These are phyloP conservation scores for Leptopilina myrica DNA, from an alignment of 2,888 invertebrate genomes.

Conservation along the genomic window DNA sequence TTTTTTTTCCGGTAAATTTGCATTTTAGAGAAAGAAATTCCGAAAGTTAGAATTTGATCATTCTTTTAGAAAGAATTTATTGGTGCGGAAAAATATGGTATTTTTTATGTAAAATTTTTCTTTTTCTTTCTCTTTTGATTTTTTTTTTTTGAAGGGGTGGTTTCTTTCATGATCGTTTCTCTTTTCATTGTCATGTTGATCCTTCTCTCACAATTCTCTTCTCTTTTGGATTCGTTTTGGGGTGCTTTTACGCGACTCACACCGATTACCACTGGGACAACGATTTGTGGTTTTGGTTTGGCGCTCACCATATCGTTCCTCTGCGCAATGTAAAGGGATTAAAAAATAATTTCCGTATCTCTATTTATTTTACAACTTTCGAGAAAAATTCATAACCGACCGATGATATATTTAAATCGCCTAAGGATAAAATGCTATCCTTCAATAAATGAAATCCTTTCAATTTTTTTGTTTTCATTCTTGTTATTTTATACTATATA, in stretches of 20 bases:
- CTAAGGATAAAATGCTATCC: not conserved
- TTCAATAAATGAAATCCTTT: constrained; percentile 5
- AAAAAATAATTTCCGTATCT: constrained; percentile 31
- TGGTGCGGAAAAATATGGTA: too few species aligned
- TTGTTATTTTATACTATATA: not conserved
- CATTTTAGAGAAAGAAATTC: too few species aligned
- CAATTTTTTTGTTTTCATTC: not conserved
- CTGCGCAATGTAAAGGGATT: constrained; percentile 14
- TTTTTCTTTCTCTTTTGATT: not conserved
- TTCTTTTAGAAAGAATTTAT: not conserved
- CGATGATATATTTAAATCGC: constrained; percentile 11
- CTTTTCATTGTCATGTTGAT: constrained; percentile 14
- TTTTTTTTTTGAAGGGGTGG: not conserved
- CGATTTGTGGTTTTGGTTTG: constrained; percentile 31
- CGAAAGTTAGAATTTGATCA: not conserved
- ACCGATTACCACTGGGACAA: constrained; percentile 18
- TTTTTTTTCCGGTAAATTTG: too few species aligned
- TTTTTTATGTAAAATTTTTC: not conserved
- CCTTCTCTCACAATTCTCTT: constrained; percentile 11
- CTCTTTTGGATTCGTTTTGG: constrained; percentile 4
- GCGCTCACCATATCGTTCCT: constrained; percentile 30
- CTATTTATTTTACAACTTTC: constrained; percentile 4
- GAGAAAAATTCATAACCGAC: not conserved
- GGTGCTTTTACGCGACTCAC: not conserved
- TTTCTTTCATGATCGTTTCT: not conserved